Percentiles rank a stretch among this genome's conserved stretches.
These are phyloP conservation scores for Cartodere bifasciata DNA, from an alignment of 2,888 invertebrate genomes.

Conservation along the genomic window DNA sequence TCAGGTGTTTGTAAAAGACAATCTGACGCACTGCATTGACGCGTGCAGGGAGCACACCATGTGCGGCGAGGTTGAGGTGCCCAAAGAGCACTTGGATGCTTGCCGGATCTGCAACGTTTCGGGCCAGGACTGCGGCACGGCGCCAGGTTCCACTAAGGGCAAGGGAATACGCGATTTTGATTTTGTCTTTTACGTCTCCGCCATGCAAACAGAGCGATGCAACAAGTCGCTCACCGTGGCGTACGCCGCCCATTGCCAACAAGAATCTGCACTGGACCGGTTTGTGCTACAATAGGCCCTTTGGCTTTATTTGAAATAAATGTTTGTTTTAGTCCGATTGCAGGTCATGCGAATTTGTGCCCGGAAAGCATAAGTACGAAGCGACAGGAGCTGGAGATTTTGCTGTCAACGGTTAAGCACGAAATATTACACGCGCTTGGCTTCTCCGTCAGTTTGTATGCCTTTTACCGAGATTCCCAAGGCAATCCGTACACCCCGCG, in stretches of 20 bases:
- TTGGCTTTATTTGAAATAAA: background rate
- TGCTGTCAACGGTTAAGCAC: constrained; percentile 94
- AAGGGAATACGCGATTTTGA: constrained; percentile 71
- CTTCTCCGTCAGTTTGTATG: constrained; percentile 92
- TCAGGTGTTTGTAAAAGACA: constrained; percentile 75
- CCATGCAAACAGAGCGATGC: constrained; percentile 82
- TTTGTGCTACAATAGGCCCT: constrained; percentile 11
- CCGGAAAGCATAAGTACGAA: constrained; percentile 88
- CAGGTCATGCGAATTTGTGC: constrained; percentile 97
- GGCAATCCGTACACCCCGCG: constrained; percentile 79
- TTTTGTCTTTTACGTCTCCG: constrained; percentile 94
- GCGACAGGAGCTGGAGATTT: constrained; percentile 77
- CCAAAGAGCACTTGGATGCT: constrained; percentile 84
- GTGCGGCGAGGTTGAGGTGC: constrained; percentile 94
- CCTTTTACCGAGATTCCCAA: constrained; percentile 85
- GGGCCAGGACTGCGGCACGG: constrained; percentile 64
- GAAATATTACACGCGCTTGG: constrained; percentile 97
- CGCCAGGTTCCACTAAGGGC: constrained; percentile 42
- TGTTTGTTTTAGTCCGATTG: constrained; percentile 66
- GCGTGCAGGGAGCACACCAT: constrained; percentile 71
- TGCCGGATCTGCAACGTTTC: constrained; percentile 82
- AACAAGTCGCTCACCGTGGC: constrained; percentile 84
- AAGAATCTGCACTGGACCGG: constrained; percentile 79
- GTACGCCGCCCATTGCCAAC: constrained; percentile 97
- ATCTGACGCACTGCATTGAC: constrained; percentile 77